Base-by-base conservation (phyloP, 2,888 invertebrate genomes). In the Eurytoma californica region DNA sequence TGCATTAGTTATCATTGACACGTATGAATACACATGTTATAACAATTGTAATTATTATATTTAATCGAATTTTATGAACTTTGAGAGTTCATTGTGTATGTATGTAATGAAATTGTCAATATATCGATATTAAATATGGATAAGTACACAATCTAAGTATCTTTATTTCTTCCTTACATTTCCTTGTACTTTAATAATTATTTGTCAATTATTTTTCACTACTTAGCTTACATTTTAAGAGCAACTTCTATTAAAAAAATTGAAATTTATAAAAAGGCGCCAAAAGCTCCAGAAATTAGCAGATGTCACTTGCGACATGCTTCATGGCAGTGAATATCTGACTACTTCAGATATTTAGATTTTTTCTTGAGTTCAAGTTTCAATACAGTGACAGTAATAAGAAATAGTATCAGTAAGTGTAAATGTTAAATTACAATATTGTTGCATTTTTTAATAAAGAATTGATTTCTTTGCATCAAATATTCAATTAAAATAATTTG, bases 61-160 rank as follows among this genome's bases (percentile, higher is more conserved):
- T 72, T 79, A 80, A 80, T 79, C 72, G 57, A 72, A 68, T 80
- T 76, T 53, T 67, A 60, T 80, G 72, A 51, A 77, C 77, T 70
- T 82, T 78, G 77, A 78, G 51, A 77, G 72, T 79, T 82, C 76
- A 76, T 77, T 80, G 74, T 80, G 81, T 84, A 82, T 61, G 82
- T 83, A 82, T 84, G 82, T 82, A 84, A 82, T 80, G 76, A 83
- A 81, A 80, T 66, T 84, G 79, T 84, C 82, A 84, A 84, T 84
- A 84, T 83, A 83, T 72, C 77, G 79, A 72, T 67, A 79, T 75
- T 66, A 79, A 79, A 79, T 74, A 72, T 76, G 76, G 72, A 66
- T 75, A 74, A 72, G 70, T 30, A 58, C 51, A 67, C 20, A 72
- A 20, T 39, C 12, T 5, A 20, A 63, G 18, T 13, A n/a, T 7